Evolutionary conservation across 2,797 vertebrate species (phyloP).

Genomic region (Emys orbicularis): DNA sequence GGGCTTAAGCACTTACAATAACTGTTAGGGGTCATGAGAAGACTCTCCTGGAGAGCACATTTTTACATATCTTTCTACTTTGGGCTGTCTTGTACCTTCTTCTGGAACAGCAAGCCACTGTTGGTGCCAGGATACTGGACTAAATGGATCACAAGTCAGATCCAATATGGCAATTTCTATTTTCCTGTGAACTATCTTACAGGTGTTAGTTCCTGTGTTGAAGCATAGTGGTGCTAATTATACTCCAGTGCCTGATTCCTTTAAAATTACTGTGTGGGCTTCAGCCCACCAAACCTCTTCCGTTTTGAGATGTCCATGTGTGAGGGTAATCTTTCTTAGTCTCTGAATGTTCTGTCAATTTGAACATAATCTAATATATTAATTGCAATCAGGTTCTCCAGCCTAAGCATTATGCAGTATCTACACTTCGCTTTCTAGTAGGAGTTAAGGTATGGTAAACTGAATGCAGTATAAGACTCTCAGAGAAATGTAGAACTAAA

Average conservation of each 20-base stretch:
- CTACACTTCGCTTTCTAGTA: rapidly evolving
- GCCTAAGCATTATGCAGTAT: not conserved
- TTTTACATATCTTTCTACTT: too few species aligned
- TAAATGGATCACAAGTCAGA: not conserved
- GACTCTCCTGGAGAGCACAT: too few species aligned
- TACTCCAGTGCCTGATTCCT: not conserved
- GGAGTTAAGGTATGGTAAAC: not conserved
- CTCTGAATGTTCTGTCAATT: not conserved
- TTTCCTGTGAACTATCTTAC: not conserved
- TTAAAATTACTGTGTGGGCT: not conserved
- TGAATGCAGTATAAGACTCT: not conserved
- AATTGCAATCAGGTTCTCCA: not conserved
- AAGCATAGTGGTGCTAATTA: not conserved
- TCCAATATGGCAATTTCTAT: not conserved
- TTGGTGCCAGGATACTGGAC: not conserved
- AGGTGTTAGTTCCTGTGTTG: not conserved
- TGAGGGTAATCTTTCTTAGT: not conserved
- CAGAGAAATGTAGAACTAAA: not conserved
- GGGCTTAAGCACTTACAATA: too few species aligned
- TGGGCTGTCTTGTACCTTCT: too few species aligned
- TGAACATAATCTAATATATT: not conserved
- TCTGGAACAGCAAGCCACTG: not conserved
- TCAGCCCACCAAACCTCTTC: not conserved
- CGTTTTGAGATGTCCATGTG: not conserved
- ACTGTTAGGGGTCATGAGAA: too few species aligned